Evolutionary conservation across 2,888 invertebrate genomes (phyloP), one percentile per base, ranked within the genome.

Genomic region (Macrophya annulata): DNA sequence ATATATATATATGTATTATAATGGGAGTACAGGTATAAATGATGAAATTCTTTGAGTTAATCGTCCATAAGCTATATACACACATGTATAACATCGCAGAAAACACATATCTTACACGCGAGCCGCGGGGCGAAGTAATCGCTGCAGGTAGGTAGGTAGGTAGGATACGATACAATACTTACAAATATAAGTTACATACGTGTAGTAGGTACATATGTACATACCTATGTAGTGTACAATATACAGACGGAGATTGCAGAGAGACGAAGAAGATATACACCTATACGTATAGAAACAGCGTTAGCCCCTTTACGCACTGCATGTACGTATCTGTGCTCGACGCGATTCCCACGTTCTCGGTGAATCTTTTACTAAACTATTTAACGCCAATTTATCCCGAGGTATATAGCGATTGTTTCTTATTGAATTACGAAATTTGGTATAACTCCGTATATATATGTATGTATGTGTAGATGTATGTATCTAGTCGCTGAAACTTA

Each of bases 281-380:
- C n/a, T n/a, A n/a, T n/a, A 62, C 1, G 25, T 62, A 62, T 40
- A 40, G 55, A 55, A 55, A n/a, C 55, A 55, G 55, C 55, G n/a
- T 55, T 17, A 55, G 55, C 55, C 8, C 55, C 55, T 55, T 55
- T 55, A 55, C 55, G 55, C 55, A 55, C 55, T 71, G 71, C 40
- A 21, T 25, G 15, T 71, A 71, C 40, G 15, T 12, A 71, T 10
- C 2, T 25, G 4, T 10, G 21, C 40, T 25, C 76, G 37, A 40
- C 17, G 55, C 77, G 77, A 55, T 77, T 77, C 77, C 77, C 77
- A 77, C 77, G 77, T 77, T 77, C 77, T 31, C n/a, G 45, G 45
- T 43, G 45, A 45, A 74, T 45, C 45, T 55, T 17, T 48, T 76
- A n/a, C 25, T 77, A 15, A 55, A 48, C 76, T 76, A 25, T 45